These are phyloP conservation scores for Coranthus polyacanthus DNA, from an alignment of 2,797 vertebrate species.

Conservation along the genomic window DNA sequence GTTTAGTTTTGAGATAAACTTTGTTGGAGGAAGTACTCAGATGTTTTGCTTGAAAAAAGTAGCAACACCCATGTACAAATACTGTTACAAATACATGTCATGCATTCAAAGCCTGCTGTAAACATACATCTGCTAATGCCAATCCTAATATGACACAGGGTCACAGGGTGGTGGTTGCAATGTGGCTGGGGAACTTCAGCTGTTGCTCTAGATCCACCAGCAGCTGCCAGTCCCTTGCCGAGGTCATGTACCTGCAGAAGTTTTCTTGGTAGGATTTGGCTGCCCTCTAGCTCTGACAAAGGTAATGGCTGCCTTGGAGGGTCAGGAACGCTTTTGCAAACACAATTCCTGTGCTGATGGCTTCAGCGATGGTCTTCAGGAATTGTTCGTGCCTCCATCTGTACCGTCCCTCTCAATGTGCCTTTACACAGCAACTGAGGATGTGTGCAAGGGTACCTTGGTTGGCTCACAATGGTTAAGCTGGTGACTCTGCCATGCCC, in stretches of 20 bases:
- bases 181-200: neutral
- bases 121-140: too few species aligned
- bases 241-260: neutral
- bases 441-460: too few species aligned
- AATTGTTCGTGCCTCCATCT: conserved; percentile 16
- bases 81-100: too few species aligned
- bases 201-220: neutral
- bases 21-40: too few species aligned
- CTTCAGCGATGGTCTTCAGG: conserved; percentile 23
- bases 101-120: too few species aligned
- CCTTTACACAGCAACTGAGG: neutral
- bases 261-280: neutral
- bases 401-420: conserved; percentile 9
- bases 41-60: too few species aligned
- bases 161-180: neutral
- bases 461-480: too few species aligned
- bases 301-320: neutral
- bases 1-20: too few species aligned
- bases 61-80: too few species aligned
- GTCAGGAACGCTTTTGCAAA: neutral
- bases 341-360: conserved; percentile 2
- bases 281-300: neutral
- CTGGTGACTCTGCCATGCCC: too few species aligned
- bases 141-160: too few species aligned
- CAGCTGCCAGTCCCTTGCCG: neutral